Evolutionary conservation across 2,888 invertebrate genomes (phyloP).

Genomic region (Pasiphila rectangulata): DNA sequence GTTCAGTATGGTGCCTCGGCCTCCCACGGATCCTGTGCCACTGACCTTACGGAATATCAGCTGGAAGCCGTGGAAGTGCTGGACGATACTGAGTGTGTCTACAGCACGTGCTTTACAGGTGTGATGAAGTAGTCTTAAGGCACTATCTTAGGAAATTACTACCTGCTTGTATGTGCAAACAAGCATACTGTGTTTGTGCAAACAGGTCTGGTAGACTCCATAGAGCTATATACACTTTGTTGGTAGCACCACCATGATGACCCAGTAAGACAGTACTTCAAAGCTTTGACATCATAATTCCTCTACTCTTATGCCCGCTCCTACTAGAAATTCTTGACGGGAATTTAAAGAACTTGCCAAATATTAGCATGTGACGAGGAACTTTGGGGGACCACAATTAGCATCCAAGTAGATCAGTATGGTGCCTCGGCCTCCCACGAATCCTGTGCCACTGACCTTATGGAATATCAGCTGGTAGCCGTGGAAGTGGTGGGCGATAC

Average conservation of each 20-base stretch:
- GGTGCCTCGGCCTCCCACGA: slow-evolving; percentile 83
- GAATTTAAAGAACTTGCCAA: slow-evolving; percentile 94
- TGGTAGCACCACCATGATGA: slow-evolving; percentile 46
- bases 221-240: too few relatives aligned
- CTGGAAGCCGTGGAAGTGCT: slow-evolving; percentile 76
- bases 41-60: slow-evolving; percentile 73
- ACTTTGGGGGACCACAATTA: slow-evolving; percentile 94
- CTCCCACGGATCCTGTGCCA: slow-evolving; percentile 71
- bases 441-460: slow-evolving; percentile 72
- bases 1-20: slow-evolving; percentile 91
- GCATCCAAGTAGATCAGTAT: slow-evolving; percentile 93
- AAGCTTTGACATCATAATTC: too few relatives aligned
- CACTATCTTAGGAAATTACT: too few relatives aligned
- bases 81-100: slow-evolving; percentile 86
- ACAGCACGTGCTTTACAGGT: slow-evolving; percentile 91
- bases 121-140: too few relatives aligned
- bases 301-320: too few relatives aligned
- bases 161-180: too few relatives aligned
- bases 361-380: slow-evolving; percentile 96
- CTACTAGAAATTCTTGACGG: slow-evolving; percentile 92
- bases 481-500: slow-evolving; percentile 82
- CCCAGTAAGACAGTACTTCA: slow-evolving; percentile 47
- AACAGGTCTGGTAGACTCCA: too few relatives aligned
- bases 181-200: too few relatives aligned
- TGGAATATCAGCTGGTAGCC: slow-evolving; percentile 73